Conservation (phyloP, 2,113 vertebrate genomes). For the Irena cyanogastra region DNA sequence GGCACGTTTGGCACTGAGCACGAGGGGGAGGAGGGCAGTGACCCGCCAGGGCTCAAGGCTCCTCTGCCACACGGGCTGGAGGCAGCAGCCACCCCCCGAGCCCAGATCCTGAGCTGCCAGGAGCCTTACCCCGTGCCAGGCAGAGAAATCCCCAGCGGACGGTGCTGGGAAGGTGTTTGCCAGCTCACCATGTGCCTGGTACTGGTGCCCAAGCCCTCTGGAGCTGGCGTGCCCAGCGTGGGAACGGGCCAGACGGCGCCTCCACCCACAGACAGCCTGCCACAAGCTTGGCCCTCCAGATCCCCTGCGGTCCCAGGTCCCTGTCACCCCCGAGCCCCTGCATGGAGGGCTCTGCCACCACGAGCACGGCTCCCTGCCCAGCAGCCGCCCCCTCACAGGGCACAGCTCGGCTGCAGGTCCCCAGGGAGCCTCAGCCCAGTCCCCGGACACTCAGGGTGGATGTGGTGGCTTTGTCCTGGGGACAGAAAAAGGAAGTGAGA, state of each 20-base stretch:
- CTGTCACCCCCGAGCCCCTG: fast-evolving
- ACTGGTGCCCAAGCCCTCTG: background rate
- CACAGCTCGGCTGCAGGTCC: fast-evolving
- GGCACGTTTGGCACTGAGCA: fast-evolving
- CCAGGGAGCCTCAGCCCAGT: background rate
- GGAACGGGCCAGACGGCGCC: background rate
- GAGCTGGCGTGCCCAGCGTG: background rate
- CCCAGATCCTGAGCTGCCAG: background rate
- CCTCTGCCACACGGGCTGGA: background rate
- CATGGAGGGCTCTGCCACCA: fast-evolving
- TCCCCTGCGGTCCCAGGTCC: background rate
- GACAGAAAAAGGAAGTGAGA: background rate
- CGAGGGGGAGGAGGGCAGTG: background rate
- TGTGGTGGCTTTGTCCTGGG: background rate
- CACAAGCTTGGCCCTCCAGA: background rate
- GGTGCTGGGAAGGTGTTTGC: background rate
- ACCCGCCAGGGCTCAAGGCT: background rate
- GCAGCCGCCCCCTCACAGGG: background rate
- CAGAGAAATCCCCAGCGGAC: fast-evolving
- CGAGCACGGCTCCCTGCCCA: fast-evolving
- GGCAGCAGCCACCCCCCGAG: background rate
- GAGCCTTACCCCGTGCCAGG: background rate
- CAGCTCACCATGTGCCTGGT: background rate
- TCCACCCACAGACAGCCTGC: background rate
- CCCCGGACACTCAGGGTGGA: background rate